Base-by-base conservation (phyloP, 2,797 vertebrate species). In the Bradypodion pumilum region DNA sequence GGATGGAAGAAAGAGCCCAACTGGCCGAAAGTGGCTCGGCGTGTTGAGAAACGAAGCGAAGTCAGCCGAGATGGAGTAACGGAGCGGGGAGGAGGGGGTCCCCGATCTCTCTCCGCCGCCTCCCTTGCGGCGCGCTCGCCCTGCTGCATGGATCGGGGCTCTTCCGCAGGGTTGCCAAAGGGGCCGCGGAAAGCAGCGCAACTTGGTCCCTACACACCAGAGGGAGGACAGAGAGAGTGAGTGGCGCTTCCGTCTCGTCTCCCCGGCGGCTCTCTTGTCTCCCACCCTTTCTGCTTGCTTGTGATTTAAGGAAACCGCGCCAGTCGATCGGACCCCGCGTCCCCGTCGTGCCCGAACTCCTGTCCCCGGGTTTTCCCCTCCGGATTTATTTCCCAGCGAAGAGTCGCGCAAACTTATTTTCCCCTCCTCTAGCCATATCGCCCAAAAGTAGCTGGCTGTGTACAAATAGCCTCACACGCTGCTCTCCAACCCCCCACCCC, bases 51-150 rank as follows among this genome's bases (percentile, higher is more conserved):
- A 90, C 93, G 83, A 90, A 87, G 91, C 94, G 81, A 91, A 92
- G 93, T 87, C 82, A 89, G 82, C 94, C 68, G 91, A 85, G 93
- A 85, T 91, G 94, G 92, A 89, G 12, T 88, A 85, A 90, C 88
- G 63, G 92, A 84, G 87, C 78, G 84, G 63, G 82, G 59, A 74
- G 93, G n/a, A n/a, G n/a, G n/a, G 92, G 88, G 23, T 12, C n/a
- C 29, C 74, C 89, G 83, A 78, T 49, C 80, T 83, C 74, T 88
- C 81, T 65, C 65, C 79, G 70, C 37, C 35, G 62, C 85, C 73
- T 8, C n/a, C 32, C 35, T 32, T 68, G 16, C 5, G n/a, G 32
- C 65, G 59, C 23, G 32, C 35, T 19, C 32, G 29, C 7, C 40
- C 37, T 46, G 75, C 37, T 46, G 75, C 86, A 87, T 59, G 82